A percentile compares a stretch with the other conserved stretches of the same genome.
Conservation (phyloP, 1,140 invertebrate genomes). For the Bradynema listronoti region DNA sequence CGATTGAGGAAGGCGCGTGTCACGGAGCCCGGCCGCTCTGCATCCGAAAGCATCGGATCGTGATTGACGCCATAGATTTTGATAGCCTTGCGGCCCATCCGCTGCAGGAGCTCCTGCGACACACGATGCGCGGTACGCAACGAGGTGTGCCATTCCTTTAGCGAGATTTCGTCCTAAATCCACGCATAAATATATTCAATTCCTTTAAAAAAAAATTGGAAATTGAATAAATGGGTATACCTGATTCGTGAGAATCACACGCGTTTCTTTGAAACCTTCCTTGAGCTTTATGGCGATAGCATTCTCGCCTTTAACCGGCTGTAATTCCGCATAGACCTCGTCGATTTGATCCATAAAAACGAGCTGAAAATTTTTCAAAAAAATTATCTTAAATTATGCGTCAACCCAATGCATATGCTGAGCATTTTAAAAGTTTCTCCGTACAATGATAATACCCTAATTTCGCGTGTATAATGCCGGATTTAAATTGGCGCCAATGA, state of each 20-base stretch:
- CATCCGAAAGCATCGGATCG: conserved; percentile 54
- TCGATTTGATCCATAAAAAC: conserved; percentile 89
- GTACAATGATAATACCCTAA: too few relatives aligned
- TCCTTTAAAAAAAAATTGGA: background rate
- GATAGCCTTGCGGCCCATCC: conserved; percentile 88
- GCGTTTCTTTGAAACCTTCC: conserved; percentile 67
- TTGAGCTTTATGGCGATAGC: conserved; percentile 80
- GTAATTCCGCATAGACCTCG: conserved; percentile 74
- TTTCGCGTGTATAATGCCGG: too few relatives aligned
- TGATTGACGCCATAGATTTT: conserved; percentile 81
- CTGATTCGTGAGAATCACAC: conserved; percentile 83
- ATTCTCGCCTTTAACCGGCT: conserved; percentile 83
- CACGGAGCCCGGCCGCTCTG: conserved; percentile 51
- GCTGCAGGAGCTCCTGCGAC: conserved; percentile 80
- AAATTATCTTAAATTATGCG: too few relatives aligned
- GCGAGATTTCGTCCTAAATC: conserved; percentile 58
- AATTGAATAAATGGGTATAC: conserved; percentile 60
- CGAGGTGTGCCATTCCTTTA: conserved; percentile 87
- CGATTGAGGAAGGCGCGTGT: conserved; percentile 54
- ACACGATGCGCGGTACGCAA: conserved; percentile 81
- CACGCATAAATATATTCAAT: background rate
- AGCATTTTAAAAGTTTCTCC: too few relatives aligned
- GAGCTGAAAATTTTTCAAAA: conserved; percentile 60
- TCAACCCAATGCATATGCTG: too few relatives aligned
- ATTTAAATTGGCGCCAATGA: too few relatives aligned